Evolutionary conservation across 2,797 vertebrate genomes (phyloP).

Genomic region (Paramormyrops hopkinsi): DNA sequence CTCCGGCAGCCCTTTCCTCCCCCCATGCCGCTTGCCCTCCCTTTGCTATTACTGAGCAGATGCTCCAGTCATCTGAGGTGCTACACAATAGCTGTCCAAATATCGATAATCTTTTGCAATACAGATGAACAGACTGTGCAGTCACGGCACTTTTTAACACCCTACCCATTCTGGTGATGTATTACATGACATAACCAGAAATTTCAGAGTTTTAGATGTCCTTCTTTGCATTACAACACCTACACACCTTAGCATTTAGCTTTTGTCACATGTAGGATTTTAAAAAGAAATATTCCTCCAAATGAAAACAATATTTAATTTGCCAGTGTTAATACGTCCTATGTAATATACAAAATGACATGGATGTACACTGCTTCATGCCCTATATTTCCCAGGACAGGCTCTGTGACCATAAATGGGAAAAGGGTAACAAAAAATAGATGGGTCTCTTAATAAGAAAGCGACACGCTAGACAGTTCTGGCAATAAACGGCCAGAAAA

Average conservation of each 20-base stretch:
- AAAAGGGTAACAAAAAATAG: neutral
- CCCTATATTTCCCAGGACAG: neutral
- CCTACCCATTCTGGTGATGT: slow-evolving; percentile 22
- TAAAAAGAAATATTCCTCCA: neutral
- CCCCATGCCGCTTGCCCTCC: slow-evolving; percentile 21
- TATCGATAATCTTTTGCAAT: slow-evolving; percentile 43
- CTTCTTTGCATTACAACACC: neutral
- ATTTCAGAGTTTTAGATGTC: neutral
- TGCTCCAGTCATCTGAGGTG: slow-evolving; percentile 57
- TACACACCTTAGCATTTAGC: neutral
- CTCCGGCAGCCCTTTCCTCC: slow-evolving; percentile 35
- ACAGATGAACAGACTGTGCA: slow-evolving; percentile 34
- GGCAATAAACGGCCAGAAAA: neutral
- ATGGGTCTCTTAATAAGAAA: neutral
- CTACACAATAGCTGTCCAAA: slow-evolving; percentile 59
- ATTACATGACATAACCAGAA: neutral
- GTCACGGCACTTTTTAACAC: slow-evolving; percentile 42
- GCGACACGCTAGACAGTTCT: neutral
- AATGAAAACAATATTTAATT: neutral
- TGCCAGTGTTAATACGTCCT: neutral
- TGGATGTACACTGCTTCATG: neutral
- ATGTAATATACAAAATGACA: neutral
- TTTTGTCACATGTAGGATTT: neutral
- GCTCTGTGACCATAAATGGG: neutral
- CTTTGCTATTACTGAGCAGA: slow-evolving; percentile 51